Base-by-base conservation (phyloP, 1,140 invertebrate genomes). In the Drosophila asahinai region DNA sequence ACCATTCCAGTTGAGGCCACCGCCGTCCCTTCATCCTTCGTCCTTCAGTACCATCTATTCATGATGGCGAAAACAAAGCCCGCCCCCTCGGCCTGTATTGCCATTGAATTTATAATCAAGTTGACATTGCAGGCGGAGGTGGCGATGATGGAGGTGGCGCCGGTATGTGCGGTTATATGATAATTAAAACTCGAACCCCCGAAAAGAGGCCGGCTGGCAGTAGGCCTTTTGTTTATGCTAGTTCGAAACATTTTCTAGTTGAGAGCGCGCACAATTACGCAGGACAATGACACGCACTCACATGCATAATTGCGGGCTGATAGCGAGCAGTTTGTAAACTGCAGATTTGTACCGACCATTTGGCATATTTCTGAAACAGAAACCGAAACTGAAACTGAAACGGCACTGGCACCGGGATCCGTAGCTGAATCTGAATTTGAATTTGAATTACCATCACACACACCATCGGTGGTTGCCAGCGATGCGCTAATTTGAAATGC, bases 91-190 rank as follows among this genome's bases (percentile, higher is more conserved):
- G 57, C 54, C 73, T 59, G 72, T 63, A 73, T 73, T 43, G 22
- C 78, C 52, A 84, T 86, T 84, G 82, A 86, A 84, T 84, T 84
- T 84, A 73, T 86, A 84, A 84, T 84, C 64, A 86, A 81, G 82
- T 84, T 84, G 82, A 81, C 82, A 80, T 81, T 78, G 65, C 63
- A 33, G 5, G 33, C 33, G 33, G 52, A 55, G 52, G 52, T 38
- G 52, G 33, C 19, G 14, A 7, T 9, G 33, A 38, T 55, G 52
- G 17, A 19, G 17, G 17, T 22, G 17, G 14, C 15, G 9, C 19
- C 19, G 19, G 1, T 22, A 22, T 30, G 19, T 73, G 70, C 67
- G 66, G 70, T 73, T 73, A 81, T 84, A 86, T 86, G 82, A 86
- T 81, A 86, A 86, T 84, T 84, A 84, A 84, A 84, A 86, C 57